A percentile compares a stretch with the other conserved stretches of the same genome.
phyloP scores from a whole-genome alignment of 2,797 vertebrate species.

The Coregonus sp. region DNA sequence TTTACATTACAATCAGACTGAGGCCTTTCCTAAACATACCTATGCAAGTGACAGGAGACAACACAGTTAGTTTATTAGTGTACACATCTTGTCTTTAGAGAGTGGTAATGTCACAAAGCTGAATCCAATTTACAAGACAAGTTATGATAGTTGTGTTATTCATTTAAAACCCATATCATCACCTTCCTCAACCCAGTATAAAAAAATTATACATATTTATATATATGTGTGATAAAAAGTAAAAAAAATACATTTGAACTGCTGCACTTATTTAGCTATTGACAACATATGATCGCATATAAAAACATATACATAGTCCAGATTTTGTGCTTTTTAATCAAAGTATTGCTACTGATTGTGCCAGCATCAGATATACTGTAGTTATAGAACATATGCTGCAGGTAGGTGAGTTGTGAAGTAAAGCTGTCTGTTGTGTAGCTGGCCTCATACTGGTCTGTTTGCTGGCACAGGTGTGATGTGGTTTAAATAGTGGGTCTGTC shows the following conservation, averaged over 20 bases:
- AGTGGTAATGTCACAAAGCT: conserved; percentile 43
- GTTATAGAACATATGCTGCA: conserved; percentile 23
- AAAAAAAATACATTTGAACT: conserved; percentile 78
- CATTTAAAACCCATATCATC: conserved; percentile 24
- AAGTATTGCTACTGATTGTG: conserved; percentile 67
- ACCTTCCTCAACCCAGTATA: conserved; percentile 28
- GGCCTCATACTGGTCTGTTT: conserved; percentile 19
- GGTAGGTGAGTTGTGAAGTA: conserved; percentile 28
- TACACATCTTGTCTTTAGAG: conserved; percentile 22
- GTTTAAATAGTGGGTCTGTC: conserved; percentile 62
- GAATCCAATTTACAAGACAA: conserved; percentile 48
- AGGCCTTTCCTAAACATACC: conserved; percentile 24
- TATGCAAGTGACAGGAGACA: conserved; percentile 29
- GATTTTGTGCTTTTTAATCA: conserved; percentile 70
- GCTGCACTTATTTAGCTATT: conserved; percentile 58
- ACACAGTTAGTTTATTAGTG: conserved; percentile 18
- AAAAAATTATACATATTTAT: conserved; percentile 41
- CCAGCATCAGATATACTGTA: conserved; percentile 65
- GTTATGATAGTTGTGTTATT: conserved; percentile 40
- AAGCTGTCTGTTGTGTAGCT: background rate
- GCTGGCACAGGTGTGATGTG: conserved; percentile 11
- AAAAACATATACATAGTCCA: conserved; percentile 58
- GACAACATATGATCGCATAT: conserved; percentile 58
- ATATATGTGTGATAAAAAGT: conserved; percentile 34
- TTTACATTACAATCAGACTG: conserved; percentile 75